Evolutionary conservation across 2,113 vertebrate genomes (phyloP).

Genomic region (Thermophis baileyi): DNA sequence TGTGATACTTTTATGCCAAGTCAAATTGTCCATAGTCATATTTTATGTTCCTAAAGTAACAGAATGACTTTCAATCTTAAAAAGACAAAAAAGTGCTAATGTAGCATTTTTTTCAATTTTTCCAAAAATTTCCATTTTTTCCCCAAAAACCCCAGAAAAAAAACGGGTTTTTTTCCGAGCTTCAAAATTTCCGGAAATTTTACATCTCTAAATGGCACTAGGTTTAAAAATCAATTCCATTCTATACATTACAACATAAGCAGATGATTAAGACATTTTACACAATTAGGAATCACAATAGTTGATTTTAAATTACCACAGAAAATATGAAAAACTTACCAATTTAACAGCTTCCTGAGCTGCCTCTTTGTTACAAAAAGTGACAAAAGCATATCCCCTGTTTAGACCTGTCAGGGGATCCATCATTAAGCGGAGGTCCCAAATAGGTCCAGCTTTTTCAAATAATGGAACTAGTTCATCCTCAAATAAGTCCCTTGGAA

Average conservation of each 20-base stretch:
- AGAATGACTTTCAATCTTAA: too few species aligned
- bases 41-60: too few species aligned
- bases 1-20: too few species aligned
- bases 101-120: too few species aligned
- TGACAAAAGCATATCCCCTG: constrained; percentile 97
- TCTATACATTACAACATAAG: neutral
- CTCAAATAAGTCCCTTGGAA: constrained; percentile 95
- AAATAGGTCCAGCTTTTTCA: constrained; percentile 95
- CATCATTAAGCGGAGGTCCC: constrained; percentile 99
- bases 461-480: constrained; percentile 97
- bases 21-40: too few species aligned
- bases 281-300: neutral
- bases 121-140: too few species aligned
- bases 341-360: constrained; percentile 96
- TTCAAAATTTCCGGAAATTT: too few species aligned
- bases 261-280: neutral
- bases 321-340: constrained; percentile 70
- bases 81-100: too few species aligned
- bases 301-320: neutral
- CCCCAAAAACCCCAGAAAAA: too few species aligned
- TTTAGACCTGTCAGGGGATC: constrained; percentile 96
- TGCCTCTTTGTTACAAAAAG: constrained; percentile 97
- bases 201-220: too few species aligned
- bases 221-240: neutral
- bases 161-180: too few species aligned